Base-by-base conservation (phyloP, 2,113 vertebrate genomes). In the Campylorhamphus procurvoides region DNA sequence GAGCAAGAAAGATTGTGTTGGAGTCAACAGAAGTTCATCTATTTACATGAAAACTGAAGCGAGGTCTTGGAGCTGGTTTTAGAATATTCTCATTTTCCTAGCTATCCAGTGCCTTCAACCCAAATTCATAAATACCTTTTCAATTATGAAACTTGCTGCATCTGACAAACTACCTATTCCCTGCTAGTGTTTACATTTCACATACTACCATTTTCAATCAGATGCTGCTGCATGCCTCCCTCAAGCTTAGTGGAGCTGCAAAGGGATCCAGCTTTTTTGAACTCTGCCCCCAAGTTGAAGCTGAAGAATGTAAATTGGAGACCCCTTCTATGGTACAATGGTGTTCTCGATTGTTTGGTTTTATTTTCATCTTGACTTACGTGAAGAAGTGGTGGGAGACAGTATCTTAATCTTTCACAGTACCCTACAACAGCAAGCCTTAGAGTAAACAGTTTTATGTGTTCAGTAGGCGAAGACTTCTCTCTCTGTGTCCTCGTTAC, bases 1-100 rank as follows among this genome's bases (percentile, higher is more conserved):
- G 0, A 94, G 40, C 75, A 86, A 85, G 72, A 7, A 85, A 63
- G 42, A 28, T 31, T 39, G 66, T 39, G 50, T 67, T 50, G 42
- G 71, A 95, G 68, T 93, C 85, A 93, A 88, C 83, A 96, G 52
- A 88, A 95, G 68, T 97, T 90, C 69, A 90, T 64, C 62, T 67
- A 18, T 56, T 94, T 75, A 82, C 56, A 78, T 4, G 1, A 94
- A 90, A 90, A 44, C 28, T 73, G 56, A 88, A 84, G 40, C 12
- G 18, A 84, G 53, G 13, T 67, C 68, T 86, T 86, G 44, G 35
- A 95, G 47, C 42, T 58, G 20, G 28, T 68, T 55, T 25, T 73
- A 29, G 78, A 91, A 85, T 90, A 80, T 4, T 75, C 59, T 92
- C 10, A 63, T 90, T 94, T 91, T 92, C 92, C 72, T 75, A 81